Conservation (phyloP, 2,888 invertebrate species). For the Gymnosoma rotundatum region DNA sequence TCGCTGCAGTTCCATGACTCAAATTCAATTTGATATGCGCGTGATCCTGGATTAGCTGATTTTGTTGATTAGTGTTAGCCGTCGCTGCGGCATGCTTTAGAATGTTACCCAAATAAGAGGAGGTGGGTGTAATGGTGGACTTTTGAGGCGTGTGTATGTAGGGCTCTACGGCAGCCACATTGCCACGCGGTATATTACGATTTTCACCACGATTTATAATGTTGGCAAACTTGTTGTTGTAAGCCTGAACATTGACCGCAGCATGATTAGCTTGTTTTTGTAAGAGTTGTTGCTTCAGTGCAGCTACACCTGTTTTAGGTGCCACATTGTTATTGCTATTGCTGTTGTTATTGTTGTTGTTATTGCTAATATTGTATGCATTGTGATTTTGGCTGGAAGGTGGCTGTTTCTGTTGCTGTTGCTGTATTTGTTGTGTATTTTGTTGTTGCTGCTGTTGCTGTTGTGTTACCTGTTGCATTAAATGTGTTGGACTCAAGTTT, state of each 20-base stretch:
- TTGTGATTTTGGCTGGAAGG: conserved; percentile 68
- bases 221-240: conserved; percentile 74
- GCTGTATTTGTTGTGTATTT: conserved; percentile 66
- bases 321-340: conserved; percentile 74
- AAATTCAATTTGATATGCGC: conserved; percentile 75
- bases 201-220: conserved; percentile 75
- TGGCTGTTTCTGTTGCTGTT: conserved; percentile 73
- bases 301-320: conserved; percentile 76
- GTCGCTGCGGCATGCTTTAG: conserved; percentile 80
- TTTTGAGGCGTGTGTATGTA: conserved; percentile 91
- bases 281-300: conserved; percentile 77
- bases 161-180: conserved; percentile 93
- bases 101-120: conserved; percentile 81
- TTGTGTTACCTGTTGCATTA: conserved; percentile 74
- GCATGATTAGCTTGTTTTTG: conserved; percentile 76
- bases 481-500: conserved; percentile 72
- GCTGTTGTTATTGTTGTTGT: conserved; percentile 77
- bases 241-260: conserved; percentile 72
- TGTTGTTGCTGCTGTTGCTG: conserved; percentile 74
- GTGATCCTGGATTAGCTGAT: conserved; percentile 82
- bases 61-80: conserved; percentile 81
- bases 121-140: conserved; percentile 82
- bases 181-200: conserved; percentile 85
- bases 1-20: conserved; percentile 72
- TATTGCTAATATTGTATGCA: conserved; percentile 58